Evolutionary conservation across 2,888 invertebrate genomes (phyloP), one percentile per base, ranked within the genome.

Genomic region (Dryomyza anilis): DNA sequence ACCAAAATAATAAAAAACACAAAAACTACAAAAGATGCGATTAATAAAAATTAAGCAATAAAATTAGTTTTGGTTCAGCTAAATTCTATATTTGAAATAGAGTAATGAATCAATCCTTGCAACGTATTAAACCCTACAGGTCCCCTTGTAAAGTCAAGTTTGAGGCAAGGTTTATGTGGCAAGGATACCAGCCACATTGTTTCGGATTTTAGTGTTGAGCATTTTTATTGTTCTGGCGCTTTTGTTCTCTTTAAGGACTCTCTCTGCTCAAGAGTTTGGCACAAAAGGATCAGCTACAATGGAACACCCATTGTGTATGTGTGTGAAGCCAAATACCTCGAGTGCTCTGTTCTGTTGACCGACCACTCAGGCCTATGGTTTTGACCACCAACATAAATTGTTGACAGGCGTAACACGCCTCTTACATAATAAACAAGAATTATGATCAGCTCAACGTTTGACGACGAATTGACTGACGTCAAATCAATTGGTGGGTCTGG

Each of bases 321-420:
- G 50, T 45, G 57, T n/a, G n/a, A n/a, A n/a, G n/a, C n/a, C n/a
- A 25, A 27, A 61, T 61, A 16, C 29, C 39, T 61, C 29, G 48
- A 52, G 43, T 39, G 29, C 25, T 7, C n/a, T 16, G 39, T 27
- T 25, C 14, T 33, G 64, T 45, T 52, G 53, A 46, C n/a, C n/a
- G n/a, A n/a, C 46, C 55, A 53, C 33, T 60, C 27, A 55, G 45
- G 75, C 72, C 58, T 43, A 14, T 27, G 29, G 29, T 43, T 53
- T 25, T 80, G 81, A 74, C 82, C 82, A 81, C 81, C 80, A 82
- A 81, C 81, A 79, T 79, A 75, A 77, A 82, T 81, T 82, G 83
- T 81, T 83, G 82, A 83, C 83, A 83, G 81, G 77, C 79, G 76
- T 78, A 77, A 76, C 79, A 83, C 82, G 82, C 82, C 82, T 76